Percentiles rank a stretch among this genome's conserved stretches.
Evolutionary conservation across 2,888 invertebrate species (phyloP).

Genomic region (Seira ritae): DNA sequence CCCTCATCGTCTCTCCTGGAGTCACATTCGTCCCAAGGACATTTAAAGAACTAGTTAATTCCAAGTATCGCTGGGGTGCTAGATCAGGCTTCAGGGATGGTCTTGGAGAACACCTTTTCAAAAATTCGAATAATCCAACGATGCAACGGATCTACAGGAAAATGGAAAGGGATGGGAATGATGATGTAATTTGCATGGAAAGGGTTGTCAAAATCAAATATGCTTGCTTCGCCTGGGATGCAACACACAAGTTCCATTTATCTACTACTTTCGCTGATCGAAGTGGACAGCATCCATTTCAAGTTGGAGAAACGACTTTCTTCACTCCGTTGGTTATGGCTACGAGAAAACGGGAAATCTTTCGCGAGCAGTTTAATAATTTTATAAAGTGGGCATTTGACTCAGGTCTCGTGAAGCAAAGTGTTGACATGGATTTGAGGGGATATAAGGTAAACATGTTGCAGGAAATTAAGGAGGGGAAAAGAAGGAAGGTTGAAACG

Average conservation of each 20-base stretch:
- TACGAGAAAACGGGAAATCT: conserved; percentile 34
- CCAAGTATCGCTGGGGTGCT: conserved; percentile 11
- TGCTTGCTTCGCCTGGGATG: conserved; percentile 25
- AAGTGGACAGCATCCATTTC: neutral
- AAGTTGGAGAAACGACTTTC: neutral
- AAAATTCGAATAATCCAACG: neutral
- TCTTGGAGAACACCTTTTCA: conserved; percentile 23
- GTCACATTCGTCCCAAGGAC: neutral
- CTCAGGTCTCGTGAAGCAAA: conserved; percentile 28
- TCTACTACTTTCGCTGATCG: neutral
- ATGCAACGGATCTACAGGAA: neutral
- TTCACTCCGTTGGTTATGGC: neutral
- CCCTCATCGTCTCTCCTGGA: conserved; percentile 21
- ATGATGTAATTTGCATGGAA: neutral
- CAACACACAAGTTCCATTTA: neutral
- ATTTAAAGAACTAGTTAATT: neutral
- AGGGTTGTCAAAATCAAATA: neutral
- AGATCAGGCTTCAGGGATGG: conserved; percentile 4
- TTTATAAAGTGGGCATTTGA: conserved; percentile 26
- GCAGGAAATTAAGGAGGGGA: neutral
- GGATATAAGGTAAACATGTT: conserved; percentile 11
- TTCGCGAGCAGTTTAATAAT: conserved; percentile 28
- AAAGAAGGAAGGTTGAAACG: too few species aligned
- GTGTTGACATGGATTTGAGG: conserved; percentile 37
- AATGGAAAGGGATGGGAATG: conserved; percentile 15